Percentiles rank a stretch among this genome's conserved stretches.
These are phyloP conservation scores for Iphiclides podalirius DNA, from an alignment of 2,888 invertebrate genomes.

Conservation along the genomic window DNA sequence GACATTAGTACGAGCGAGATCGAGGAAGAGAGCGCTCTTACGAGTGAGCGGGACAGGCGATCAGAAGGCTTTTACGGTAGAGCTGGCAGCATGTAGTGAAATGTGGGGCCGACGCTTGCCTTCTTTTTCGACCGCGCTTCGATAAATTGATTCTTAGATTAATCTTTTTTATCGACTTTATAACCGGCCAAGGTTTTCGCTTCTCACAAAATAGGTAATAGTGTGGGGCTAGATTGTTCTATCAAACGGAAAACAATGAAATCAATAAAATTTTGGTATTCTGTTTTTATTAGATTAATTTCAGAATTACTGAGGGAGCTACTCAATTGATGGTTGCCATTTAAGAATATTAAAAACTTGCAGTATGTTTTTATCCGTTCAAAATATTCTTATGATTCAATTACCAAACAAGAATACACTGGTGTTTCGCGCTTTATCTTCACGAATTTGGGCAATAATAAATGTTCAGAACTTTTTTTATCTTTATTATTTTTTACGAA, in stretches of 20 bases:
- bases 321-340: neutral
- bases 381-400: too few relatives aligned
- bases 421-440: too few relatives aligned
- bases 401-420: too few relatives aligned
- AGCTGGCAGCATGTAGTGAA: slow-evolving; percentile 73
- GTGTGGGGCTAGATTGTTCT: slow-evolving; percentile 23
- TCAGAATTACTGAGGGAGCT: neutral
- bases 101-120: slow-evolving; percentile 66
- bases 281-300: neutral
- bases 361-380: too few relatives aligned
- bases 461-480: too few relatives aligned
- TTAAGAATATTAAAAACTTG: too few relatives aligned
- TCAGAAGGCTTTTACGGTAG: slow-evolving; percentile 80
- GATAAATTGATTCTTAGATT: slow-evolving; percentile 78
- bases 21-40: slow-evolving; percentile 32
- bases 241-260: slow-evolving; percentile 6
- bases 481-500: too few relatives aligned
- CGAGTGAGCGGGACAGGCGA: slow-evolving; percentile 55
- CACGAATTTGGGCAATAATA: too few relatives aligned
- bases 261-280: neutral
- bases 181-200: slow-evolving; percentile 43
- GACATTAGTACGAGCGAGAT: slow-evolving; percentile 53
- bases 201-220: slow-evolving; percentile 26
- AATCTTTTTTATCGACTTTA: slow-evolving; percentile 64
- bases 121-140: slow-evolving; percentile 74